Evolutionary conservation across 1,140 invertebrate species (phyloP).

Genomic region (Lepidurus couesii): DNA sequence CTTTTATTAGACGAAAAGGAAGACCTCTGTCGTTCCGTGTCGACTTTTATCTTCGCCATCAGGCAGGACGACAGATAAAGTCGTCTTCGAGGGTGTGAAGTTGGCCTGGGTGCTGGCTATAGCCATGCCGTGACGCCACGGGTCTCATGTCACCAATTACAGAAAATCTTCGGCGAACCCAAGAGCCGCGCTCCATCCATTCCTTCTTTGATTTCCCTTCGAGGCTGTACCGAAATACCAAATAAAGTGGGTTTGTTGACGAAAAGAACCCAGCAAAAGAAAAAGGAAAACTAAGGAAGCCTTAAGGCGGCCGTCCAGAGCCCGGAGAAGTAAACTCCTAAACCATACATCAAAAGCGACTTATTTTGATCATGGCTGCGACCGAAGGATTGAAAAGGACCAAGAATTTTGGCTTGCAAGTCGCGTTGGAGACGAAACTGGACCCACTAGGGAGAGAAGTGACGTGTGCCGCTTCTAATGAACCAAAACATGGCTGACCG

Average conservation of each 20-base stretch:
- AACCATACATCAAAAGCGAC: constrained; percentile 5
- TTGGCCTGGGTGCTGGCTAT: not conserved
- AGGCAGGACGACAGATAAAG: constrained; percentile 8
- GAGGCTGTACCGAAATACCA: not conserved
- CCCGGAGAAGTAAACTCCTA: not conserved
- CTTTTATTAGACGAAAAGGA: not conserved
- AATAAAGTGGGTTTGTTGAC: not conserved
- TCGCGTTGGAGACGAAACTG: not conserved
- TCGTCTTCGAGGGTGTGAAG: not conserved
- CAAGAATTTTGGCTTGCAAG: not conserved
- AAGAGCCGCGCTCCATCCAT: not conserved
- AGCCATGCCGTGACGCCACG: not conserved
- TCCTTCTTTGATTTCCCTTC: not conserved
- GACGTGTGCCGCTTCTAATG: constrained; percentile 9
- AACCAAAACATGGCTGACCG: constrained; percentile 8
- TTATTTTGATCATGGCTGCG: not conserved
- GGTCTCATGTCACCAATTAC: constrained; percentile 6
- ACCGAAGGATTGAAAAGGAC: not conserved
- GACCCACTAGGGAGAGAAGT: not conserved
- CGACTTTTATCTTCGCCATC: not conserved
- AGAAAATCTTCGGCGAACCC: not conserved
- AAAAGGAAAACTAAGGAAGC: too few species aligned
- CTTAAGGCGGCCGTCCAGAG: not conserved
- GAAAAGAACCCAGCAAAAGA: too few species aligned
- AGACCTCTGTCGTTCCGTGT: not conserved